phyloP scores from a whole-genome alignment of 1,140 invertebrate species.

The Chrysomallon squamiferum region DNA sequence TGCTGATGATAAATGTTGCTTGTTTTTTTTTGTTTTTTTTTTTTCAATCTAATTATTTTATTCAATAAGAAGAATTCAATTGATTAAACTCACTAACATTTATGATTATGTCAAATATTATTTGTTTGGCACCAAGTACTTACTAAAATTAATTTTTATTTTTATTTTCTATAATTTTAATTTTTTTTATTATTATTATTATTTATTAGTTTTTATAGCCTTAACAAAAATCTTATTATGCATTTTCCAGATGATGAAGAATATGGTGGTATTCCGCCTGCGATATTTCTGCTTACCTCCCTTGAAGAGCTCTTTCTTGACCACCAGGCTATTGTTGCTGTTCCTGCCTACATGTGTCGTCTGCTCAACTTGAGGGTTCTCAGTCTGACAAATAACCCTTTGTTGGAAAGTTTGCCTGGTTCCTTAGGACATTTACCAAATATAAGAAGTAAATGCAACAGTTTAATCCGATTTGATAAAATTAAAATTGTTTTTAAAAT shows the following conservation, averaged over 20 bases:
- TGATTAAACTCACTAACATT: background rate
- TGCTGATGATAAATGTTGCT: no score
- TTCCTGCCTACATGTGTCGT: conserved; percentile 41
- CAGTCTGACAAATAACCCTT: conserved; percentile 35
- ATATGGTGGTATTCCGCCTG: conserved; percentile 48
- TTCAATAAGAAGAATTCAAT: background rate
- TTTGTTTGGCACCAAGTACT: no score
- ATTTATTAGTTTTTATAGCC: no score
- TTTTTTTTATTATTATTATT: no score
- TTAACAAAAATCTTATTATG: no score
- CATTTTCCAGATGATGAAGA: conserved; percentile 30
- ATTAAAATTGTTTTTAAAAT: no score
- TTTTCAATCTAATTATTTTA: no score
- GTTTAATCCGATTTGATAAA: no score
- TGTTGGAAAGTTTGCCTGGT: conserved; percentile 47
- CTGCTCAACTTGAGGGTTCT: conserved; percentile 39
- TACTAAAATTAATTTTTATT: no score
- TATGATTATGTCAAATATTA: no score
- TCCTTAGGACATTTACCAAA: conserved; percentile 42
- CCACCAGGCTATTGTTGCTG: conserved; percentile 43
- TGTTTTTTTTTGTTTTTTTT: no score
- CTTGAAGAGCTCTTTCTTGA: conserved; percentile 42
- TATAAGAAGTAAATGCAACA: conserved; percentile 35
- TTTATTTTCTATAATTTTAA: no score
- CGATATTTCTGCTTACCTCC: conserved; percentile 35